Base-by-base conservation (phyloP, 1,140 invertebrate species). In the Oryctes rhinoceros region DNA sequence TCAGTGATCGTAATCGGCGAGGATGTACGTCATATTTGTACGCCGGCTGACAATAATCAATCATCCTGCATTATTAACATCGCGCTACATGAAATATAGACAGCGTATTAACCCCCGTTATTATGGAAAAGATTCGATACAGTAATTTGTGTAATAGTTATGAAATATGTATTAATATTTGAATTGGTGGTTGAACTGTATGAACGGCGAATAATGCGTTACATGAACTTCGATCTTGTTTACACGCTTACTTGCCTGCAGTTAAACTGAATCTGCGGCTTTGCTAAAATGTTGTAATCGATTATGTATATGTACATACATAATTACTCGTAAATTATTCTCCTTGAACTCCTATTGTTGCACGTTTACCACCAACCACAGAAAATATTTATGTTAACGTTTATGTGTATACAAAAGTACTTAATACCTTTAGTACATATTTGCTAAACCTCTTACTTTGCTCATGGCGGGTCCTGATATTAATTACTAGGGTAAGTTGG, bases 61-160 rank as follows among this genome's bases (percentile, higher is more conserved):
- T 59, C 53, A 59, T 59, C 53, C 53, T 59, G n/a, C 18, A 59
- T 59, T 59, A 59, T 59, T 59, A 59, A 59, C 53, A 59, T 59
- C 53, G 53, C 15, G 1, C 18, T 59, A 6, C 53, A 59, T n/a
- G 53, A 59, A 59, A 59, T 59, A 59, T 59, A n/a, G 53, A 59
- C 53, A 18, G 53, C 18, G 53, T 59, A 59, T 59, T 59, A 59
- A 59, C 18, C 53, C 53, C 53, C 10, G 53, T 5, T 59, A 59
- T 18, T 59, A 59, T n/a, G 53, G 53, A 4, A 18, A 18, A 59
- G 53, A 18, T 59, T 59, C 18, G 53, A 59, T 59, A 59, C 53
- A 18, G 53, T 7, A 59, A 59, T 59, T 59, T 59, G 53, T 18
- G n/a, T 59, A 18, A 59, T 59, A n/a, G 53, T 59, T 44, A 59